Evolutionary conservation across 2,888 invertebrate species (phyloP), one percentile per base, ranked within the genome.

Genomic region (Campoplex capitator): DNA sequence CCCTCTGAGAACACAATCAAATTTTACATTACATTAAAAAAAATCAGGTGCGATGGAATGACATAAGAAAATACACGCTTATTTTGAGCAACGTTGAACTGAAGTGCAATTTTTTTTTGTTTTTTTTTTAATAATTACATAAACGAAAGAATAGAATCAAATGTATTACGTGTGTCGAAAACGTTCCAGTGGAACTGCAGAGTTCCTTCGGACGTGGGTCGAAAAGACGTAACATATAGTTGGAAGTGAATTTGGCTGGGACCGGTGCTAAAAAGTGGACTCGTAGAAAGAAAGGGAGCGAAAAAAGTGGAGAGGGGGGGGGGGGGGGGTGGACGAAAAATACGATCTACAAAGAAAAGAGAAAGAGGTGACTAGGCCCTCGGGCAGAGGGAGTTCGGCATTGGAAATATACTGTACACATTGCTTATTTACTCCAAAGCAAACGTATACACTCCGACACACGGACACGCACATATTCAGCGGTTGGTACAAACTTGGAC

Each of bases 321-420:
- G 38, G 38, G 38, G 38, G 6, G 38, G 83, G 42, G 82, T 35
- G 54, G 82, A 71, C 77, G 54, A 85, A 83, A 74, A 79, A 81
- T 71, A 70, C 73, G 70, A 77, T 78, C 35, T 77, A 79, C 76
- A 79, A 77, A 84, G 83, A 81, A 78, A 77, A 79, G 88, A 84
- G 85, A 85, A 85, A 79, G 80, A 80, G 74, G 79, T 54, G 65
- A 54, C 70, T 56, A 76, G 75, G 82, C 78, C 65, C 83, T 67
- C 65, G 80, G 83, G 85, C 84, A 74, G 48, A 71, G 81, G 84
- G 75, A 76, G 71, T 56, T 81, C 74, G 88, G 87, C 87, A 85
- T 88, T 88, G 85, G 84, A 54, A 82, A 81, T 85, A 85, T 87
- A 78, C 75, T 83, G 74, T 74, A 71, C 75, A 84, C 78, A 79